Base-by-base conservation (phyloP, 2,113 vertebrate genomes). In the Tretioscincus oriximinensis region DNA sequence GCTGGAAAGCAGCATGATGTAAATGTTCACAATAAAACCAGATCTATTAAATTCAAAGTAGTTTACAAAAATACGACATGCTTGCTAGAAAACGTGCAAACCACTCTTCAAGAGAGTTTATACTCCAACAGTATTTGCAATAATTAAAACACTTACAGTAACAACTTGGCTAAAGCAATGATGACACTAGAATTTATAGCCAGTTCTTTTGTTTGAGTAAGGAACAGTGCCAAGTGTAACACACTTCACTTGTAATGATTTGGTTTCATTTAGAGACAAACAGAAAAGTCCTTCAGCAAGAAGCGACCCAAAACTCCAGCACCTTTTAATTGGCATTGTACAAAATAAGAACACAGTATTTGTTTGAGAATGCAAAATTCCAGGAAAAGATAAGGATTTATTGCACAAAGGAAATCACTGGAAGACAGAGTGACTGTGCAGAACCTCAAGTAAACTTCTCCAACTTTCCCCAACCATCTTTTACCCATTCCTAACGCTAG, bases 91-190 rank as follows among this genome's bases (percentile, higher is more conserved):
- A 85, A 68, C 64, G 54, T 68, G 35, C 24, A 66, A 86, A 80
- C 78, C 29, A 89, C 0, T 1, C 72, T 71, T 60, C 88, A 74
- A 41, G 80, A 84, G 84, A 73, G 60, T 78, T 85, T 73, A 83
- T 5, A 78, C 81, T 86, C 80, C 84, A 68, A 90, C 83, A 86
- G 73, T 60, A 89, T 88, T 70, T 20, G 4, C 1, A 18, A 76
- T 41, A 89, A 89, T 83, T 87, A 92, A 89, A 94, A 94, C 88
- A 89, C 78, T 65, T 84, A 87, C 78, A 86, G 81, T 73, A 88
- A 84, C 28, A 87, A 86, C 69, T 85, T 88, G 89, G 84, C 84
- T 91, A 79, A 84, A 85, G 74, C 21, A 49, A 31, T 45, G 63
- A 49, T 73, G 81, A 29, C 73, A 84, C 77, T 86, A 86, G 76